Conservation (phyloP, 2,797 vertebrate species). For the Falco berigora region DNA sequence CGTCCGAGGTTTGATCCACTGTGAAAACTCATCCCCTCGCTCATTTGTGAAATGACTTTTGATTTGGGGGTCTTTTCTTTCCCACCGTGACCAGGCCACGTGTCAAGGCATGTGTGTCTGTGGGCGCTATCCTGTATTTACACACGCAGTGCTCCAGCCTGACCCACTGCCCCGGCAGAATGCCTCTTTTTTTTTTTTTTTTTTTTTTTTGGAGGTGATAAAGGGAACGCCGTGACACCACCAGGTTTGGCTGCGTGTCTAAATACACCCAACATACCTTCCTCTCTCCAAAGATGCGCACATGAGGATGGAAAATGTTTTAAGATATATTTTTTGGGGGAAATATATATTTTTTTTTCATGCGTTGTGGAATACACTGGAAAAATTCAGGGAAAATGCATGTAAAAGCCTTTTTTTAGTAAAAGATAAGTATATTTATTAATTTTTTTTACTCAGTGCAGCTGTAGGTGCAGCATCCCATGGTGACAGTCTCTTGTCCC, state of each 20-base stretch:
- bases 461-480: neutral
- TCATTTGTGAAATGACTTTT: neutral
- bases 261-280: neutral
- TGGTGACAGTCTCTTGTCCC: neutral
- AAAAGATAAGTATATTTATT: conserved; percentile 71
- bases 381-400: conserved; percentile 73
- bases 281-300: neutral
- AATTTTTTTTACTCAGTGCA: conserved; percentile 28
- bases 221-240: neutral
- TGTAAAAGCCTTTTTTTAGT: conserved; percentile 61
- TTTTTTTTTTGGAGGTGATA: neutral
- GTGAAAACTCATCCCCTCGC: conserved; percentile 21
- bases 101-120: accelerated
- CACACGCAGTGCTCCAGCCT: neutral
- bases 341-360: conserved; percentile 57
- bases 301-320: neutral
- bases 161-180: accelerated
- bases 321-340: neutral
- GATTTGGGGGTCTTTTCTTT: neutral
- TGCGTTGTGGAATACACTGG: conserved; percentile 75
- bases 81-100: accelerated
- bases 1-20: conserved; percentile 22
- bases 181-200: neutral
- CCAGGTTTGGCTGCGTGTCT: neutral
- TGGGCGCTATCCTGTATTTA: neutral